These are phyloP conservation scores for Gasterosteus aculeatus DNA, from an alignment of 2,113 vertebrate species.

Conservation along the genomic window DNA sequence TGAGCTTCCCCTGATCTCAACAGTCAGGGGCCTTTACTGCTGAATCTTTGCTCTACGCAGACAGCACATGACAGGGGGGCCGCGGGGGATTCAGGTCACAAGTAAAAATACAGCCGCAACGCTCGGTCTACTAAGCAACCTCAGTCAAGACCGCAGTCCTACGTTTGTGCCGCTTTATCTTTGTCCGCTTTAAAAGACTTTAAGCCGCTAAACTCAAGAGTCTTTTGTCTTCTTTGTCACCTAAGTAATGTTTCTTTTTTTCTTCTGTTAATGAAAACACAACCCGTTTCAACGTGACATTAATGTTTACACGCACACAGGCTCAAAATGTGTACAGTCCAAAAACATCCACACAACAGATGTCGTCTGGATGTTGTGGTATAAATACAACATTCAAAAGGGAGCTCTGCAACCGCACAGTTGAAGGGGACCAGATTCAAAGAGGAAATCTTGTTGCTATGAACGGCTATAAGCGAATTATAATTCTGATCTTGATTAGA, in stretches of 20 bases:
- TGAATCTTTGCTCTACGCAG: constrained; percentile 25
- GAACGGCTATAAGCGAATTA: not conserved
- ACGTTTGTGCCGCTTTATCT: not conserved
- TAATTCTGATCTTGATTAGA: not conserved
- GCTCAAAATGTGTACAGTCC: constrained; percentile 13
- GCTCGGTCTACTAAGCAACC: constrained; percentile 4
- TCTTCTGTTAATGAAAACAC: constrained; percentile 1
- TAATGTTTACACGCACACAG: constrained; percentile 51
- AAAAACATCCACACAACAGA: constrained; percentile 41
- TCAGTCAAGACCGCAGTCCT: not conserved
- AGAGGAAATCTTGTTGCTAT: not conserved
- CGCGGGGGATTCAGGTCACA: constrained; percentile 36
- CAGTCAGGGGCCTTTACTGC: constrained; percentile 4
- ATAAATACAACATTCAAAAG: constrained; percentile 26
- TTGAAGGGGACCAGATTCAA: not conserved
- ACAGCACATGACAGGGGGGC: constrained; percentile 33
- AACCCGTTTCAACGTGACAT: not conserved
- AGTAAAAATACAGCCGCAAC: constrained; percentile 32
- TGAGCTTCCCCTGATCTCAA: not conserved
- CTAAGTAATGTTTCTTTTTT: not conserved
- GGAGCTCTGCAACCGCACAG: not conserved
- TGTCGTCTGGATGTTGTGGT: constrained; percentile 26
- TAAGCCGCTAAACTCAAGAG: not conserved
- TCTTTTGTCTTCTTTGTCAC: not conserved
- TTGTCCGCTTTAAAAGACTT: not conserved